Percentiles rank a stretch among this genome's conserved stretches.
These are phyloP conservation scores for Poeciliopsis gracilis DNA, from an alignment of 2,797 vertebrate genomes.

Conservation along the genomic window DNA sequence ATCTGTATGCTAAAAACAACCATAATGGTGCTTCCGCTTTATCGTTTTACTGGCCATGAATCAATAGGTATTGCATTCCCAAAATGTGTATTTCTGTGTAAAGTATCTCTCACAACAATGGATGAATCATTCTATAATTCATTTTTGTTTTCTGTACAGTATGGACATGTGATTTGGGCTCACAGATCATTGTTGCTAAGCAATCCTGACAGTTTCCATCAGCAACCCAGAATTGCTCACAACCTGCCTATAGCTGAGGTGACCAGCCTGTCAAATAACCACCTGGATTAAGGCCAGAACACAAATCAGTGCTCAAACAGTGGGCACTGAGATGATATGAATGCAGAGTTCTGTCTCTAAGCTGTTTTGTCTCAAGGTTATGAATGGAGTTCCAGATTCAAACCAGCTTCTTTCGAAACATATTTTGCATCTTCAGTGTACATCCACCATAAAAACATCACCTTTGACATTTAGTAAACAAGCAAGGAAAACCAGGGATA, in stretches of 20 bases:
- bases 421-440: neutral
- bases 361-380: conserved; percentile 13
- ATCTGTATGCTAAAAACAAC: conserved; percentile 12
- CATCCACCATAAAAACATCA: neutral
- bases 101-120: neutral
- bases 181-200: conserved; percentile 73
- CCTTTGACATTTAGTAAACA: conserved; percentile 14
- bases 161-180: conserved; percentile 29
- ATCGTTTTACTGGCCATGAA: conserved; percentile 27
- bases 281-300: conserved; percentile 57
- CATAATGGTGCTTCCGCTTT: conserved; percentile 25
- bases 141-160: conserved; percentile 13
- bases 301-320: conserved; percentile 47
- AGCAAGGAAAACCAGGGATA: neutral
- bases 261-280: conserved; percentile 65
- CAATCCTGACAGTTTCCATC: conserved; percentile 67
- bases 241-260: conserved; percentile 54
- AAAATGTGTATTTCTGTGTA: conserved; percentile 18
- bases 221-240: conserved; percentile 50
- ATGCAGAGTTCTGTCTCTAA: conserved; percentile 12
- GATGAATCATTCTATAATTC: conserved; percentile 7
- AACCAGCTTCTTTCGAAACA: conserved; percentile 9
- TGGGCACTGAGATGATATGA: conserved; percentile 19
- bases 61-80: conserved; percentile 35
- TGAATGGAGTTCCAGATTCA: conserved; percentile 48